These are phyloP conservation scores for Melanerpes formicivorus DNA, from an alignment of 2,113 vertebrate species.

Conservation along the genomic window DNA sequence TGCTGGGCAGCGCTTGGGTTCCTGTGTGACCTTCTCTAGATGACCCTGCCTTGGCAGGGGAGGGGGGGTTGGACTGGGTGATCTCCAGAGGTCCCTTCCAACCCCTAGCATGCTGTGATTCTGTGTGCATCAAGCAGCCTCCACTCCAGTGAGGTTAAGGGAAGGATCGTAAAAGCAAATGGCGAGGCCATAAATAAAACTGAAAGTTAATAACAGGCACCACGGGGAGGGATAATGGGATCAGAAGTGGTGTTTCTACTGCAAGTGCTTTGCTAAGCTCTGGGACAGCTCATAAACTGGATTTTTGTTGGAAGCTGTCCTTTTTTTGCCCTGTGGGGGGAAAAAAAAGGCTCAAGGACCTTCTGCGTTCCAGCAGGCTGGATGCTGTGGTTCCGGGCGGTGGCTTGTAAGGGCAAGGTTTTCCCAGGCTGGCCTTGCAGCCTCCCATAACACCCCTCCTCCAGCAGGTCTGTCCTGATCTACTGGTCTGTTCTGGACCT, in stretches of 20 bases:
- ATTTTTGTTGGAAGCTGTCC: constrained; percentile 10
- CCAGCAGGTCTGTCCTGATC: not conserved
- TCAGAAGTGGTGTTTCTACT: constrained; percentile 23
- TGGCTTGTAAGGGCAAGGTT: not conserved
- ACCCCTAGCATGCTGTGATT: not conserved
- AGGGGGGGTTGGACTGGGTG: too few species aligned
- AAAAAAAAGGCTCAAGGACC: not conserved
- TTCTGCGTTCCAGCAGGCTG: not conserved
- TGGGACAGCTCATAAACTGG: constrained; percentile 11
- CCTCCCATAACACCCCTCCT: not conserved
- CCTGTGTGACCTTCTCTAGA: too few species aligned
- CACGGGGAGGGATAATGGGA: constrained; percentile 42
- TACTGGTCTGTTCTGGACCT: not conserved
- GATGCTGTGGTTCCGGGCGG: not conserved
- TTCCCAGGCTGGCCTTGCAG: not conserved
- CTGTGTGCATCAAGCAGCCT: constrained; percentile 3
- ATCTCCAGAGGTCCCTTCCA: too few species aligned
- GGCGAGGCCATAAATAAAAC: constrained; percentile 42
- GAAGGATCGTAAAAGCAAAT: constrained; percentile 53
- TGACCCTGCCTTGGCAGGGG: too few species aligned
- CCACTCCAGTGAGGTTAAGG: constrained; percentile 42
- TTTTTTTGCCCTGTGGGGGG: not conserved
- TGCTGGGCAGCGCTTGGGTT: not conserved
- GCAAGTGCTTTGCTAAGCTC: constrained; percentile 28
- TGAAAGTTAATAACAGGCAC: constrained; percentile 47